Base-by-base conservation (phyloP, 2,888 invertebrate genomes). In the Lepidochitona cinerea region DNA sequence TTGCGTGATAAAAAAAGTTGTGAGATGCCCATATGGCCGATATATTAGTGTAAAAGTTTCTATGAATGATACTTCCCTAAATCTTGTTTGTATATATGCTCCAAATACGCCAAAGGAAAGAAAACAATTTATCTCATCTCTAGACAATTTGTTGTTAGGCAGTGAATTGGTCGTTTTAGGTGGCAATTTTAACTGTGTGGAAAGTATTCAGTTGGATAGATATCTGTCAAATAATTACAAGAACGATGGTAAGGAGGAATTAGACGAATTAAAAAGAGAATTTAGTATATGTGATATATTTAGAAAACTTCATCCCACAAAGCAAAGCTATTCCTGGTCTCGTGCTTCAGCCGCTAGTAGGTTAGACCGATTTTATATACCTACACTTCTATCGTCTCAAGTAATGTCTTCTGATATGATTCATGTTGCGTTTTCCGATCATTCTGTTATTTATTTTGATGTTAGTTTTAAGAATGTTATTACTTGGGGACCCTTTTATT, bases 111-210 rank as follows among this genome's bases (percentile, higher is more conserved):
- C 59, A 9, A 29, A 1, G 26, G 59, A 59, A 29, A 59, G 59
- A 59, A 59, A 59, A 59, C 14, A 23, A 4, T 59, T 59, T 59
- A 59, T 59, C 14, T 29, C 23, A 14, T 14, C 23, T 23, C 29
- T 59, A 29, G 59, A 59, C 29, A 59, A 4, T 59, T 18, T 59
- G 32, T 29, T 59, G 23, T 14, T 14, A 14, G 7, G 5, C 9
- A 65, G 70, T 35, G 29, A 69, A n/a, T 32, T 69, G 35, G 9
- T 77, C 1, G 53, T 73, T 29, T n/a, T 77, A 29, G 36, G 26
- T 69, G 76, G 76, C 18, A 74, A 76, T 66, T 76, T 72, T 70
- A 76, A 76, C 67, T 76, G 53, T 70, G 70, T 76, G 41, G 65
- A 65, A 26, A 71, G 72, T 52, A 66, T 71, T 23, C 7, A 41